phyloP scores from a whole-genome alignment of 2,113 vertebrate species.

The Elephas maximus region DNA sequence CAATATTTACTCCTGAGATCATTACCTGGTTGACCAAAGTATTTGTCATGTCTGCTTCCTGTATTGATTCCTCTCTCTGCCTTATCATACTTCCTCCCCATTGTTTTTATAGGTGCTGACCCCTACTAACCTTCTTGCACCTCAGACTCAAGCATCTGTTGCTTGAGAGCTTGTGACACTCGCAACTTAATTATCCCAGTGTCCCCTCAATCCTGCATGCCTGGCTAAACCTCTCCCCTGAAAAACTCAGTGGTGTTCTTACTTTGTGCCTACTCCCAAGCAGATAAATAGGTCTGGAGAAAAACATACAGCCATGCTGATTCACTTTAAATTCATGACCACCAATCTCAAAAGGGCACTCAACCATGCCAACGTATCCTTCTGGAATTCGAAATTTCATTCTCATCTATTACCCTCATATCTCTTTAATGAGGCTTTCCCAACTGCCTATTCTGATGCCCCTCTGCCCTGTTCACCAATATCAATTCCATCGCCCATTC shows the following conservation, averaged over 20 bases:
- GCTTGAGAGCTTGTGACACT: not conserved
- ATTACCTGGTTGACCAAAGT: not conserved
- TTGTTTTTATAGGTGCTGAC: not conserved
- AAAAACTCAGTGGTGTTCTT: not conserved
- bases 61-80: not conserved
- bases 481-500: not conserved
- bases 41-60: not conserved
- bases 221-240: not conserved
- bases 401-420: too few species aligned
- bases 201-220: not conserved
- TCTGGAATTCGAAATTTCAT: not conserved
- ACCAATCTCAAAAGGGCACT: not conserved
- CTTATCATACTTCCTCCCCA: fast-evolving
- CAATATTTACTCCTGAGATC: not conserved
- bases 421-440: not conserved
- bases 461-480: not conserved
- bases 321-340: not conserved
- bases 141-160: not conserved
- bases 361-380: not conserved
- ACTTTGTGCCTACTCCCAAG: not conserved
- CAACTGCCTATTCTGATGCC: not conserved
- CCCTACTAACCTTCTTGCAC: not conserved
- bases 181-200: not conserved
- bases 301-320: not conserved
- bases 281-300: not conserved